Percentiles rank a stretch among this genome's conserved stretches.
These are phyloP conservation scores for Remorina albescens DNA, from an alignment of 2,797 vertebrate genomes.

Conservation along the genomic window DNA sequence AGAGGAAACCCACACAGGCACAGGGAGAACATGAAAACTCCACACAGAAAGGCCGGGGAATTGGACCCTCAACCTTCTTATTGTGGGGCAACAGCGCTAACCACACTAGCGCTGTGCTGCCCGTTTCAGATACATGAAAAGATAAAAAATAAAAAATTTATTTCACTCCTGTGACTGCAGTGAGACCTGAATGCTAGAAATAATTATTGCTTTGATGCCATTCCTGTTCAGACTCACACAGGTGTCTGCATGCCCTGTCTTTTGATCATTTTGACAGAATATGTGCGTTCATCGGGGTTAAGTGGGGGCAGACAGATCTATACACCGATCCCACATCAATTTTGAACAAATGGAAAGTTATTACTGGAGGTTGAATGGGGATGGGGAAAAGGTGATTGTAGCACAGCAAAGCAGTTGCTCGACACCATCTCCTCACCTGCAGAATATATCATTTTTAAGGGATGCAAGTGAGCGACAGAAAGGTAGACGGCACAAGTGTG, in stretches of 20 bases:
- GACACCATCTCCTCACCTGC: constrained; percentile 42
- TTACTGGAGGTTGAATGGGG: constrained; percentile 68
- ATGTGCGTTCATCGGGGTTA: constrained; percentile 62
- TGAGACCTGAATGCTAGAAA: constrained; percentile 26
- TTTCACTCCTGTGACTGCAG: constrained; percentile 2
- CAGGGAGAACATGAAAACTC: too few relatives aligned
- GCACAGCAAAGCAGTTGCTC: constrained; percentile 53
- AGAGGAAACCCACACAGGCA: too few relatives aligned
- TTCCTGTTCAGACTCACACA: constrained; percentile 15
- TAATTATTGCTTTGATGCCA: constrained; percentile 35
- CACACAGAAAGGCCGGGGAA: too few relatives aligned
- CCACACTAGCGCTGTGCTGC: too few relatives aligned
- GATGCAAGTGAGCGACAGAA: neutral
- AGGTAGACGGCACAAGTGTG: neutral
- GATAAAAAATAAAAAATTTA: too few relatives aligned
- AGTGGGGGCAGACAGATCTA: constrained; percentile 71
- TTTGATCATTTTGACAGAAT: constrained; percentile 43
- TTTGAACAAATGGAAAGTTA: constrained; percentile 71
- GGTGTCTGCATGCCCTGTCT: neutral
- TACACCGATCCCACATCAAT: constrained; percentile 69
- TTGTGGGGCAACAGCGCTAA: too few relatives aligned
- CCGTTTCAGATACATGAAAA: too few relatives aligned
- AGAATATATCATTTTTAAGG: constrained; percentile 35
- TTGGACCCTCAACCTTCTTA: too few relatives aligned
- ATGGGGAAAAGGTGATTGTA: constrained; percentile 45